Base-by-base conservation (phyloP, 2,888 invertebrate species). In the Amphipoea oculea region DNA sequence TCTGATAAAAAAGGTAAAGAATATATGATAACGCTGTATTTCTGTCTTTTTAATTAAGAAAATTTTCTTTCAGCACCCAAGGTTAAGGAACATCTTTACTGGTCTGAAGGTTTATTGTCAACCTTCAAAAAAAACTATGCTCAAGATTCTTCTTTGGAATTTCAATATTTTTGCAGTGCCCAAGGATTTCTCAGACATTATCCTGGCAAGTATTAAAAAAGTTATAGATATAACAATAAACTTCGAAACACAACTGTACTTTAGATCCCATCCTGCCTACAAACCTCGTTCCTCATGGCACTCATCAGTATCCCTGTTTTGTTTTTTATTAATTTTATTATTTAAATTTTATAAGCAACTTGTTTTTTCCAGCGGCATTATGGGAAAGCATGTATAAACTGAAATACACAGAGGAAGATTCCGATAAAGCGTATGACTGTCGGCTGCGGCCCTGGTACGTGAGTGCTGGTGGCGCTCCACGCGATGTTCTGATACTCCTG, bases 361-460 rank as follows among this genome's bases (percentile, higher is more conserved):
- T 45, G 5, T 11, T 86, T 79, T 69, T 86, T 79, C 3, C 71
- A 97, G 96, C 96, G 60, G 95, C 95, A 3, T 84, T 92, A 75
- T 96, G 97, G 97, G 90, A 92, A n/a, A 94, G 93, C 68, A 94
- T 96, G 93, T 95, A 92, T 84, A 94, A 95, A 83, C 84, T 96
- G 6, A 89, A 91, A 12, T 88, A 92, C 23, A 89, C 90, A 0
- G 90, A 90, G 0, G 93, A 90, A 4, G 91, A 90, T 1, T 90
- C 91, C 0, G 94, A 92, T 23, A 94, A 95, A 69, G 89, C 95
- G 14, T 97, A 96, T 88, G 97, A 97, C 88, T 97, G 97, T 78
- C 93, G 97, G 0, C 91, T 96, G 42, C 94, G 97, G 0, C 95
- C 97, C 1, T 97, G 97, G 97, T 97, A 96, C 88, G 96, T 96